Conservation (phyloP, 92 coral and sea anemone species). For the Heteractis magnifica region DNA sequence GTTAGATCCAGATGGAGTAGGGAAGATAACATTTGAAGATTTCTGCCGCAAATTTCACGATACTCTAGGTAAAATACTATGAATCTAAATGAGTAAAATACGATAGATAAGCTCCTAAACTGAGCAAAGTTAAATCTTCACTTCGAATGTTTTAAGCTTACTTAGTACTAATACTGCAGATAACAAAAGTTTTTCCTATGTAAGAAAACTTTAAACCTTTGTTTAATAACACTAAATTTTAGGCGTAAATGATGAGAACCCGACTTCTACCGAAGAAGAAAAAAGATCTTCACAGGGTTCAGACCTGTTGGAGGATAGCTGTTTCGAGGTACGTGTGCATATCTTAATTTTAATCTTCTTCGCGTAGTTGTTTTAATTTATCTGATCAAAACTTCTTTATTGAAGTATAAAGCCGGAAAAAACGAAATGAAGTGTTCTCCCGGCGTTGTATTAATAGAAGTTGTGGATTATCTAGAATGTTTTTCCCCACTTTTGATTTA, state of each 20-base stretch:
- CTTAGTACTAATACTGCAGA: not conserved
- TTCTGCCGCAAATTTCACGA: slow-evolving; percentile 92
- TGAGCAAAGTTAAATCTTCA: not conserved
- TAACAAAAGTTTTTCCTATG: not conserved
- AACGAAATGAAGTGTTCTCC: not conserved
- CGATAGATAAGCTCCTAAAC: not conserved
- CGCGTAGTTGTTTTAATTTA: not conserved
- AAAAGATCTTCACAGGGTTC: slow-evolving; percentile 43
- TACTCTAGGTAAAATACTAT: slow-evolving; percentile 63
- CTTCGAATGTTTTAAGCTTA: not conserved
- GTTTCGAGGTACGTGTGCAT: slow-evolving; percentile 62
- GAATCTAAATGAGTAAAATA: not conserved
- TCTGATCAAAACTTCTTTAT: not conserved
- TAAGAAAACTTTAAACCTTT: not conserved
- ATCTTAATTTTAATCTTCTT: not conserved
- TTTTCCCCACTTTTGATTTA: not conserved
- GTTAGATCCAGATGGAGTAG: slow-evolving; percentile 81
- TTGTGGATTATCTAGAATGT: not conserved
- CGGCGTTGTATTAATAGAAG: not conserved
- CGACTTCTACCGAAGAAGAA: slow-evolving; percentile 17
- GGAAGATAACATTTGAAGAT: slow-evolving; percentile 82
- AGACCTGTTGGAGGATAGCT: slow-evolving; percentile 75
- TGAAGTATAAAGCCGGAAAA: slow-evolving; percentile 3
- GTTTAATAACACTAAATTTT: not conserved
- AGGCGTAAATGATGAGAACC: slow-evolving; percentile 53